Evolutionary conservation across 2,888 invertebrate species (phyloP).

Genomic region (Mamestra brassicae): DNA sequence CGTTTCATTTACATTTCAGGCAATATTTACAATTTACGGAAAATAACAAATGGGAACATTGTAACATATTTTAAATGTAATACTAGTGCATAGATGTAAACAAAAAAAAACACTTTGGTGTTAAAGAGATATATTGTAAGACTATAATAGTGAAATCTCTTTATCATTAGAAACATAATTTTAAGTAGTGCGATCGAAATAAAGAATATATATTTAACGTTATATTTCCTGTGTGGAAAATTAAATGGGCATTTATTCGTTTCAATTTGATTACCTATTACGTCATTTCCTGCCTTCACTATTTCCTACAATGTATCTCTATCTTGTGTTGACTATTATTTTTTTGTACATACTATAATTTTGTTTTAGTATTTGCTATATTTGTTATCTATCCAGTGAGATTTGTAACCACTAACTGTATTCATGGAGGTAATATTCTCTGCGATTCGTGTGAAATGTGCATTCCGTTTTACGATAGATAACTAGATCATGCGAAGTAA

Average conservation of each 20-base stretch:
- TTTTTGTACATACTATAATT: slow-evolving; percentile 78
- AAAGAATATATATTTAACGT: slow-evolving; percentile 84
- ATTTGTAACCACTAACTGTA: slow-evolving; percentile 62
- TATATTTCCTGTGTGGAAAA: slow-evolving; percentile 81
- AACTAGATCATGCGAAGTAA: slow-evolving; percentile 34
- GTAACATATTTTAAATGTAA: slow-evolving; percentile 90
- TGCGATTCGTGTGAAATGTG: slow-evolving; percentile 55
- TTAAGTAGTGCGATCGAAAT: slow-evolving; percentile 83
- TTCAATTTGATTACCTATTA: slow-evolving; percentile 79
- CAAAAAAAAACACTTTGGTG: slow-evolving; percentile 77
- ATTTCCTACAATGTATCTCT: slow-evolving; percentile 83
- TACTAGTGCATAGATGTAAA: slow-evolving; percentile 88
- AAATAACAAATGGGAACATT: slow-evolving; percentile 91
- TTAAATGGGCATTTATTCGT: slow-evolving; percentile 88
- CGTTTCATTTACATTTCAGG: slow-evolving; percentile 71
- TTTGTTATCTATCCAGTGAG: slow-evolving; percentile 82
- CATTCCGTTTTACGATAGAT: slow-evolving; percentile 64
- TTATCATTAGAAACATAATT: slow-evolving; percentile 86
- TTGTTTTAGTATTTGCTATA: slow-evolving; percentile 66
- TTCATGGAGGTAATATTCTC: slow-evolving; percentile 61
- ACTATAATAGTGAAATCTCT: slow-evolving; percentile 84
- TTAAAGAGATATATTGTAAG: slow-evolving; percentile 87
- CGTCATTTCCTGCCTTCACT: slow-evolving; percentile 79
- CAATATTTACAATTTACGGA: slow-evolving; percentile 75
- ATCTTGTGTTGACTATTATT: slow-evolving; percentile 77